phyloP scores from a whole-genome alignment of 92 coral and sea anemone species.

The Palythoa grandiflora region DNA sequence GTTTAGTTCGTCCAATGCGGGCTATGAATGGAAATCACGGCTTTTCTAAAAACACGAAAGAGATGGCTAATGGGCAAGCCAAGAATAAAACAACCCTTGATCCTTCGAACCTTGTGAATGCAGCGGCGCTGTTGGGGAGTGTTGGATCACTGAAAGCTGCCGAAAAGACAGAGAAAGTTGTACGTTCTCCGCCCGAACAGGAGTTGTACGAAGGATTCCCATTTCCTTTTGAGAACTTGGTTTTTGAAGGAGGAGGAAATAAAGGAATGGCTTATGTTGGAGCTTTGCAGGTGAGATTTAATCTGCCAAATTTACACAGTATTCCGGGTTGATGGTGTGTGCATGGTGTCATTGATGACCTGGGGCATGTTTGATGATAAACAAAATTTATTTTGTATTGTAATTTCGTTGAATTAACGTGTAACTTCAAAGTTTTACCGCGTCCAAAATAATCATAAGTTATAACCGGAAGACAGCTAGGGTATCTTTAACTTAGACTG shows the following conservation, averaged over 20 bases:
- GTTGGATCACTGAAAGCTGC: conserved; percentile 85
- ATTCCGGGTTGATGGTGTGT: too few species aligned
- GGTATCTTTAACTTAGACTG: too few species aligned
- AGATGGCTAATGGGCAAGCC: conserved; percentile 25
- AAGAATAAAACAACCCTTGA: conserved; percentile 56
- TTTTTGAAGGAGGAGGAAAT: conserved; percentile 98
- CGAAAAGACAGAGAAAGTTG: conserved; percentile 72
- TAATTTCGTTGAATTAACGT: not conserved
- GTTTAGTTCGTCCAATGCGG: conserved; percentile 59
- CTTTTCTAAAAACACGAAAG: not conserved
- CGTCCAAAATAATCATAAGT: not conserved
- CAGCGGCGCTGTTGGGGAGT: conserved; percentile 87
- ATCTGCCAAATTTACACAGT: not conserved
- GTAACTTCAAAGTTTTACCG: not conserved
- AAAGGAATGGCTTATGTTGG: conserved; percentile 99
- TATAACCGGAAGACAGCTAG: too few species aligned
- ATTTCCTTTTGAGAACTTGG: conserved; percentile 91
- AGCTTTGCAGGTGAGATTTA: conserved; percentile 83
- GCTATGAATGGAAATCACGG: conserved; percentile 61
- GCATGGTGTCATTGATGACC: not conserved
- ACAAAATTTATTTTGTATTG: not conserved
- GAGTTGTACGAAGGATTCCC: conserved; percentile 65
- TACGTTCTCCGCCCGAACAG: conserved; percentile 64
- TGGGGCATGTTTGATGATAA: conserved; percentile 16
- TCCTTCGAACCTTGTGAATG: conserved; percentile 67